A percentile compares a stretch with the other conserved stretches of the same genome.
Conservation (phyloP, 2,888 invertebrate species). For the Dolichopus griseipennis region DNA sequence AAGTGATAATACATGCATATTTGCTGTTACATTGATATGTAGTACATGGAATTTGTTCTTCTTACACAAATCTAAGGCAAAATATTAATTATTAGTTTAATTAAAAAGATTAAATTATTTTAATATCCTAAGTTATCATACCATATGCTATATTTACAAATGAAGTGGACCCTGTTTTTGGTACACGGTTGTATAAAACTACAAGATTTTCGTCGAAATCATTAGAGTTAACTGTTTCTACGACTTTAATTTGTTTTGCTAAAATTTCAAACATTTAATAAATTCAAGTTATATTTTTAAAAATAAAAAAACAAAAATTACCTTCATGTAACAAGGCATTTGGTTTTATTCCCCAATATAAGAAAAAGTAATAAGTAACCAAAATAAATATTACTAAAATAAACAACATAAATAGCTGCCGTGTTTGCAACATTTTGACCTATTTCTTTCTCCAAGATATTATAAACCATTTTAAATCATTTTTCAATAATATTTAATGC, state of each 20-base stretch:
- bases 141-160: constrained; percentile 81
- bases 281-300: too few species aligned
- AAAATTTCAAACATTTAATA: neutral
- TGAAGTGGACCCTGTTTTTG: constrained; percentile 95
- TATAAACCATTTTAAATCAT: neutral
- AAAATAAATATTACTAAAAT: neutral
- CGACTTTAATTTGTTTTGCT: neutral
- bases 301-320: neutral
- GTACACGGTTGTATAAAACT: constrained; percentile 90
- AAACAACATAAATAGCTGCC: constrained; percentile 1
- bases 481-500: neutral
- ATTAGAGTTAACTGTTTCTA: neutral
- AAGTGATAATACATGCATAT: constrained; percentile 88
- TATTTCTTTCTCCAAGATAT: neutral
- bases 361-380: neutral
- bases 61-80: constrained; percentile 52
- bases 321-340: constrained; percentile 1
- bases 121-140: neutral
- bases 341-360: neutral
- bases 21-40: constrained; percentile 93
- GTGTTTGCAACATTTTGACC: neutral
- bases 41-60: constrained; percentile 71
- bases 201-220: constrained; percentile 58
- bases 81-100: neutral
- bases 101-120: too few species aligned